Percentiles rank a stretch among this genome's conserved stretches.
Evolutionary conservation across 1,140 invertebrate genomes (phyloP).

Genomic region (Drosophila dunni): DNA sequence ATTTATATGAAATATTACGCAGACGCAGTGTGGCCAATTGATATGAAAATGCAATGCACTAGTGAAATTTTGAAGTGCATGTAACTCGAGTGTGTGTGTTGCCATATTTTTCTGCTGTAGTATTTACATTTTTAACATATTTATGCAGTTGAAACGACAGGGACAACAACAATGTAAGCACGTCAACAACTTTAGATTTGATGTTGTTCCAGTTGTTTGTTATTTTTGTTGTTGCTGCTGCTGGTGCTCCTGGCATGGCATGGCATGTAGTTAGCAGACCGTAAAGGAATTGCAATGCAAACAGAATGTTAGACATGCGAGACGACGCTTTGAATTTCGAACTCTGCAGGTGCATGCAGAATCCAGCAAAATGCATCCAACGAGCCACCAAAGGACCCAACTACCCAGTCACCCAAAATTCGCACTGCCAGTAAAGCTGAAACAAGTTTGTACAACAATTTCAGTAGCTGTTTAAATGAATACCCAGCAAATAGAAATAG

Average conservation of each 20-base stretch:
- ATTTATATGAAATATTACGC: conserved; percentile 63
- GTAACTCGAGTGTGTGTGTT: not conserved
- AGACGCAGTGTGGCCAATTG: conserved; percentile 52
- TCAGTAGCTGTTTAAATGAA: conserved; percentile 54
- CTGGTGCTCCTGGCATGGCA: conserved; percentile 36
- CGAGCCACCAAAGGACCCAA: conserved; percentile 1
- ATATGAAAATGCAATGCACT: conserved; percentile 54
- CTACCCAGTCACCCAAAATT: not conserved
- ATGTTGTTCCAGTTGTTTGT: conserved; percentile 10
- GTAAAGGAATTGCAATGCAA: conserved; percentile 74
- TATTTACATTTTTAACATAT: conserved; percentile 76
- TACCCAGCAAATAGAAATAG: conserved; percentile 64
- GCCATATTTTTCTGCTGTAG: conserved; percentile 66
- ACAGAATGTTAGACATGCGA: conserved; percentile 68
- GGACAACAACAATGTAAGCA: conserved; percentile 47
- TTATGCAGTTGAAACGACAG: conserved; percentile 57
- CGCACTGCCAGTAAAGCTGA: conserved; percentile 16
- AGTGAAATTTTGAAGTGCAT: conserved; percentile 39
- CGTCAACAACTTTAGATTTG: conserved; percentile 47
- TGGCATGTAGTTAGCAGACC: conserved; percentile 63
- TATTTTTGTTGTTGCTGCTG: conserved; percentile 35
- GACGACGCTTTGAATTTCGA: conserved; percentile 50
- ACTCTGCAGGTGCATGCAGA: conserved; percentile 41
- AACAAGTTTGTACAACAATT: conserved; percentile 39
- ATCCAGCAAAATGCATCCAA: not conserved